Evolutionary conservation across 2,113 vertebrate genomes (phyloP).

Genomic region (Phalacrocorax carbo): DNA sequence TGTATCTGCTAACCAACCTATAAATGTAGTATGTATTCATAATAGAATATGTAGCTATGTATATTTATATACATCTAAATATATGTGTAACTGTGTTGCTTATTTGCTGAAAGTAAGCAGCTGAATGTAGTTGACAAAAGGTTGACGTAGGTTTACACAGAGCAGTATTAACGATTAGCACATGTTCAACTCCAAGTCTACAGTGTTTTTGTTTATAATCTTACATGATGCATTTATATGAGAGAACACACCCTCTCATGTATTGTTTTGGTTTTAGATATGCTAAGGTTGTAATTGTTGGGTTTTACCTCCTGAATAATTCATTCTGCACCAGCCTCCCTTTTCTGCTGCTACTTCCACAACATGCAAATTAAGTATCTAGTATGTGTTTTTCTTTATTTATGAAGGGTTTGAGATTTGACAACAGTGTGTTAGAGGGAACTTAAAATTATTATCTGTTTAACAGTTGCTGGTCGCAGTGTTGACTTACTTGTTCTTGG

Average conservation of each 20-base stretch:
- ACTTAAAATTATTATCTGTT: background rate
- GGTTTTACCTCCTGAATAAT: background rate
- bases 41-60: background rate
- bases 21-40: background rate
- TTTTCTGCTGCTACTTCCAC: background rate
- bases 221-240: background rate
- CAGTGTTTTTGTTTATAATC: background rate
- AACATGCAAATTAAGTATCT: background rate
- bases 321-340: background rate
- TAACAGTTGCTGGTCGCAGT: background rate
- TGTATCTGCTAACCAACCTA: background rate
- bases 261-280: background rate
- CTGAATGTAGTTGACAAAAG: background rate
- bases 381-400: background rate
- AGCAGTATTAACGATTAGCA: background rate
- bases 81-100: background rate
- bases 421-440: background rate
- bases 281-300: background rate
- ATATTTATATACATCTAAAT: background rate
- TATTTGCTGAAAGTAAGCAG: background rate
- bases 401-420: background rate
- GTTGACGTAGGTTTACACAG: background rate
- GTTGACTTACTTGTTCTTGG: background rate
- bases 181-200: background rate
- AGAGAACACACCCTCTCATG: background rate